Evolutionary conservation across 2,797 vertebrate species (phyloP), one percentile per base, ranked within the genome.

Genomic region (Crenuchus spilurus): DNA sequence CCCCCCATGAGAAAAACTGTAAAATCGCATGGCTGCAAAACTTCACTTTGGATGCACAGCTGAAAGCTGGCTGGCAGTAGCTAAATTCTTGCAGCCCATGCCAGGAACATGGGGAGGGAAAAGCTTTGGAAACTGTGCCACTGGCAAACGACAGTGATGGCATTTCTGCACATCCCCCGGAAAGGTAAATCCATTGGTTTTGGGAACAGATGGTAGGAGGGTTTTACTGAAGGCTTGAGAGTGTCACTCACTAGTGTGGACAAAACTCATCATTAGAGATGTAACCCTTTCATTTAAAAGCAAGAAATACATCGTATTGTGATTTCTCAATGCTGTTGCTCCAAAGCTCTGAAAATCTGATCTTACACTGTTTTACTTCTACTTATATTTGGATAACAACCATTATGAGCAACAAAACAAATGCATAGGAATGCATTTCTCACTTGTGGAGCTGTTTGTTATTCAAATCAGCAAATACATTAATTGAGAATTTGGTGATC

Each of bases 131-230:
- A 75, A 51, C 60, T 9, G 54, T 66, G 74, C 69, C 22, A 20
- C 54, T 66, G 74, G 76, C 71, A 63, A 51, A 71, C 41, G 52
- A 31, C 61, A 75, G 61, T 35, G 26, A 78, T 35, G 67, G 58
- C 63, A 77, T 80, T 86, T 84, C 73, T 68, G 77, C 41, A 78
- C 65, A 82, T 79, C 77, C 80, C 66, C 69, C 72, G 14, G 68
- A 69, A 78, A 80, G 69, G 52, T 64, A 78, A 86, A 81, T 79
- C 76, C 64, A 73, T 70, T 79, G 70, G 79, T 82, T 81, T 73
- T 81, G 71, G 73, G 54, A 77, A 76, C 77, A 83, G 81, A 83
- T 72, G 82, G 67, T 55, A 33, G 22, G 52, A 66, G 65, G 42
- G 11, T 80, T 81, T 74, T 72, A 61, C 14, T 2, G 31, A 42